Evolutionary conservation across 2,113 vertebrate species (phyloP).

Genomic region (Passer montanus): DNA sequence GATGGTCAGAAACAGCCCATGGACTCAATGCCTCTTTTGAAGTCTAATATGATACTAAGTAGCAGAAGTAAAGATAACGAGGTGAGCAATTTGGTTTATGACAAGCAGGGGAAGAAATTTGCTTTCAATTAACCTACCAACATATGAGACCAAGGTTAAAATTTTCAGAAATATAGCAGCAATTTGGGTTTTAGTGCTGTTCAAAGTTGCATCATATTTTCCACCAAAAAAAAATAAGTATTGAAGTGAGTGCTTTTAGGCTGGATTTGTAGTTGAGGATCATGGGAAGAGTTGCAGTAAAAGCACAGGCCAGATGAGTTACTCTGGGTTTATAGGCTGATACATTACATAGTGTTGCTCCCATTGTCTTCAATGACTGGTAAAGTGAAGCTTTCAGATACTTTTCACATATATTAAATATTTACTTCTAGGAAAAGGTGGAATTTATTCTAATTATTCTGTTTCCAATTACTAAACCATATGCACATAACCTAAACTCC

Average conservation of each 20-base stretch:
- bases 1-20: not conserved
- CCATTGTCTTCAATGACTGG: not conserved
- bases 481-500: not conserved
- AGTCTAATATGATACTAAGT: not conserved
- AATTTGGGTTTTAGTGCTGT: not conserved
- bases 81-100: not conserved
- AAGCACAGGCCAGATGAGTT: not conserved
- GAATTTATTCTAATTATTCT: not conserved
- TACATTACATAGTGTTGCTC: not conserved
- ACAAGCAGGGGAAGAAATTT: not conserved
- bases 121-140: not conserved
- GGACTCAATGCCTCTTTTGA: not conserved
- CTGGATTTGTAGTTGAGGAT: not conserved
- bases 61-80: slow-evolving; percentile 6
- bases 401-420: not conserved
- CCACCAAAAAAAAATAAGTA: not conserved
- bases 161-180: not conserved
- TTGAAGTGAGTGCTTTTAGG: not conserved
- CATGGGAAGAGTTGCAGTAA: not conserved
- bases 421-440: not conserved
- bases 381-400: not conserved
- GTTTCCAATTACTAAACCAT: not conserved
- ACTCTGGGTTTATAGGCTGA: not conserved
- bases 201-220: not conserved
- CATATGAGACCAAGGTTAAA: not conserved